Percentiles rank a stretch among this genome's conserved stretches.
Conservation (phyloP, 1,140 invertebrate genomes). For the Dendroctonus ponderosae region DNA sequence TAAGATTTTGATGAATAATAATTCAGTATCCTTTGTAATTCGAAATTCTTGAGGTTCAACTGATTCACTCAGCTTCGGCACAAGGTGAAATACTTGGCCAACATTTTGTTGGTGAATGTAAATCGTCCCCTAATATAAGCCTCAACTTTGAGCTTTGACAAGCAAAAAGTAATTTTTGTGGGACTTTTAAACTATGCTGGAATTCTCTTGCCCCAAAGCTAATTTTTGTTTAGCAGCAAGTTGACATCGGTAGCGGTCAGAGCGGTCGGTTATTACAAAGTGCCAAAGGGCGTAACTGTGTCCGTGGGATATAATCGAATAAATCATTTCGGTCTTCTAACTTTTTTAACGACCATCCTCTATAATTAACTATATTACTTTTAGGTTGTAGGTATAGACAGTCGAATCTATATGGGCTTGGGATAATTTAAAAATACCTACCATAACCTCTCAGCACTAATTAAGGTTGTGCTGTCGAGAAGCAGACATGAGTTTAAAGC, state of each 20-base stretch:
- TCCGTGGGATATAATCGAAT: constrained; percentile 26
- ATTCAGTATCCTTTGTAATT: too few relatives aligned
- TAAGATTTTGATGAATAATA: too few relatives aligned
- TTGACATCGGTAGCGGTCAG: constrained; percentile 30
- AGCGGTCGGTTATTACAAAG: constrained; percentile 25
- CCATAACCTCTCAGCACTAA: constrained; percentile 12
- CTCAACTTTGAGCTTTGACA: not conserved
- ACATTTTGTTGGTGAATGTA: not conserved
- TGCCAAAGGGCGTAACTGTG: constrained; percentile 28
- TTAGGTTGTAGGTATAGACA: constrained; percentile 16
- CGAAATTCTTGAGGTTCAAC: too few relatives aligned
- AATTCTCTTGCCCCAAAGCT: constrained; percentile 3
- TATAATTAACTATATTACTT: constrained; percentile 33
- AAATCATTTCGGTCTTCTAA: constrained; percentile 29
- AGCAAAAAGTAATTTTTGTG: constrained; percentile 13
- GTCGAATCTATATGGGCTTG: constrained; percentile 20
- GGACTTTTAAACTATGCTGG: constrained; percentile 12
- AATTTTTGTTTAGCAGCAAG: constrained; percentile 18
- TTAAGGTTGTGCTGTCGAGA: constrained; percentile 6
- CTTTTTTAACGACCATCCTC: constrained; percentile 23
- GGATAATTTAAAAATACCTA: constrained; percentile 24
- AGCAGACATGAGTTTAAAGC: not conserved
- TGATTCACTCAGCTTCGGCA: too few relatives aligned
- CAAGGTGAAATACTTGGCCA: too few relatives aligned
- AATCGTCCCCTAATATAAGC: constrained; percentile 3